Percentiles rank a stretch among this genome's conserved stretches.
These are phyloP conservation scores for Drosophila lini DNA, from an alignment of 1,140 invertebrate species.

Conservation along the genomic window DNA sequence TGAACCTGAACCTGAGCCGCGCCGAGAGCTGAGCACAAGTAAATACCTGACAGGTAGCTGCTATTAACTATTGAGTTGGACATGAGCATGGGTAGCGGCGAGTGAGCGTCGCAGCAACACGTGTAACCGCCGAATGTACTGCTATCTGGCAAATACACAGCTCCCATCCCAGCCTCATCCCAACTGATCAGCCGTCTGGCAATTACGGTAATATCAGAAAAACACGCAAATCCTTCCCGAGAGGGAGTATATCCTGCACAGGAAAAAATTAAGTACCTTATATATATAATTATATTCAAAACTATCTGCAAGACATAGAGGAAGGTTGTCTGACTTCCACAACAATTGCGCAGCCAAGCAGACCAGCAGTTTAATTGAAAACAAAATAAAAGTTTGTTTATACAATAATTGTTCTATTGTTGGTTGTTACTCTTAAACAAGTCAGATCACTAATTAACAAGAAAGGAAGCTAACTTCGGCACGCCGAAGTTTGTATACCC, in stretches of 20 bases:
- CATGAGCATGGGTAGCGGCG: slow-evolving; percentile 32
- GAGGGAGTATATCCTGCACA: slow-evolving; percentile 24
- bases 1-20: slow-evolving; percentile 7
- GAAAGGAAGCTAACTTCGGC: no score
- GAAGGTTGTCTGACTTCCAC: background rate
- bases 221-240: slow-evolving; percentile 58
- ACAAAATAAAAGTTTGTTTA: background rate
- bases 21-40: slow-evolving; percentile 18
- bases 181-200: slow-evolving; percentile 63
- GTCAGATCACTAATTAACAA: no score
- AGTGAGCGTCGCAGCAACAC: slow-evolving; percentile 54
- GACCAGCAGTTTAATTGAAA: background rate
- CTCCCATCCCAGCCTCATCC: slow-evolving; percentile 60
- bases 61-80: slow-evolving; percentile 22
- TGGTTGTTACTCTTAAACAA: no score
- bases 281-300: background rate
- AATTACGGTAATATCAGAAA: slow-evolving; percentile 69
- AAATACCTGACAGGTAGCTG: slow-evolving; percentile 57
- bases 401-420: background rate
- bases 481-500: no score
- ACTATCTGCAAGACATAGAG: background rate
- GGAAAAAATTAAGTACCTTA: slow-evolving; percentile 5
- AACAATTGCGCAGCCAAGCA: slow-evolving; percentile 3
- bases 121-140: slow-evolving; percentile 56
- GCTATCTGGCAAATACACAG: slow-evolving; percentile 58